Conservation (phyloP, 1,140 invertebrate species). For the Micrasema minimum region DNA sequence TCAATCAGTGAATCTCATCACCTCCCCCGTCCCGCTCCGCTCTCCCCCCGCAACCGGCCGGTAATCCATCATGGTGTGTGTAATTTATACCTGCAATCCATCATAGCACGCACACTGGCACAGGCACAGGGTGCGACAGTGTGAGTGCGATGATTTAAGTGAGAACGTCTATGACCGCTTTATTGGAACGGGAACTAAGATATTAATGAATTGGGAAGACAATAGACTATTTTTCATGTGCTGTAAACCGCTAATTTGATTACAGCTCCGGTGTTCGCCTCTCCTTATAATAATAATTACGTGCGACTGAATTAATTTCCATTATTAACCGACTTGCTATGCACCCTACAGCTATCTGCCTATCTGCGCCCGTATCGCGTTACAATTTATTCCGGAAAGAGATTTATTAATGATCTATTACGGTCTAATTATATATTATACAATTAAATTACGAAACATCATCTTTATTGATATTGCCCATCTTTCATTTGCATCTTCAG, state of each 20-base stretch:
- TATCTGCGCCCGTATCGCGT: conserved; percentile 5
- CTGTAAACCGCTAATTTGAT: conserved; percentile 36
- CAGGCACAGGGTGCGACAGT: neutral
- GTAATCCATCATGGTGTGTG: conserved; percentile 50
- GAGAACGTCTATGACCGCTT: conserved; percentile 40
- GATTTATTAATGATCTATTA: conserved; percentile 33
- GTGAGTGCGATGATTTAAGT: conserved; percentile 46
- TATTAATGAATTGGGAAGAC: conserved; percentile 35
- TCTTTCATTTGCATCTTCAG: conserved; percentile 23
- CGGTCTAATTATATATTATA: conserved; percentile 17
- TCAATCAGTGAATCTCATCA: conserved; percentile 42
- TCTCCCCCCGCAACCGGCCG: conserved; percentile 26
- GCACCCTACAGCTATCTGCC: conserved; percentile 2
- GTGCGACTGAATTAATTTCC: conserved; percentile 19
- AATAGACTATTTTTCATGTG: conserved; percentile 29
- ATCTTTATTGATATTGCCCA: conserved; percentile 32
- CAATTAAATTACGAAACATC: conserved; percentile 15
- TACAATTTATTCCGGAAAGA: conserved; percentile 5
- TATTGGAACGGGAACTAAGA: conserved; percentile 35
- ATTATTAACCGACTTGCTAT: neutral
- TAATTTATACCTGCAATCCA: conserved; percentile 51
- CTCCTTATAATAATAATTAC: conserved; percentile 14
- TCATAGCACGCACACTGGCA: conserved; percentile 47
- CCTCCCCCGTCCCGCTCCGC: neutral
- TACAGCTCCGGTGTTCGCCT: conserved; percentile 3